Conservation (phyloP, 2,113 vertebrate species). For the Cinclus cinclus region DNA sequence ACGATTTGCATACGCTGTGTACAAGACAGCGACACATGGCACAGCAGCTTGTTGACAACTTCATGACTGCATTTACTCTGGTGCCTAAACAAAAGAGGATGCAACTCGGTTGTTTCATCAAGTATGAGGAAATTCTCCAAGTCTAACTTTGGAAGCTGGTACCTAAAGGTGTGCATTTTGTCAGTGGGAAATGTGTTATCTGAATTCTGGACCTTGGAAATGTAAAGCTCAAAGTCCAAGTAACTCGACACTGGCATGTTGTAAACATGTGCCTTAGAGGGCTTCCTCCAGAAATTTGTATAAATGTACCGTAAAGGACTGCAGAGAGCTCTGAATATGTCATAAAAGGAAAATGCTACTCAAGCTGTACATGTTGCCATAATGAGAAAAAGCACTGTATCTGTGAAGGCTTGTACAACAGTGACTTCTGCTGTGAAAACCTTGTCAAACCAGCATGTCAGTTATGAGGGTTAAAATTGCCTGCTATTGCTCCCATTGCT, state of each 20-base stretch:
- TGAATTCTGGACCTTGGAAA: background rate
- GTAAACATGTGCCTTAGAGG: background rate
- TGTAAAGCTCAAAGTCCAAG: background rate
- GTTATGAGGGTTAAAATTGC: background rate
- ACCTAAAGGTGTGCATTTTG: background rate
- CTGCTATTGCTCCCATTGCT: background rate
- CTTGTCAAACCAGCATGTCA: background rate
- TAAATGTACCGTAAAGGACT: background rate
- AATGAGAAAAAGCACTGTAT: background rate
- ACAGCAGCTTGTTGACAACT: background rate
- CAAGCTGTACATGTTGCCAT: background rate
- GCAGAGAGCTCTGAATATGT: background rate
- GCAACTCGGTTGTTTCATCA: background rate
- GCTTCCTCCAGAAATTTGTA: background rate
- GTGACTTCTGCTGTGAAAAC: slow-evolving; percentile 42
- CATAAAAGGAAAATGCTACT: background rate
- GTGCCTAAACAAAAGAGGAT: background rate
- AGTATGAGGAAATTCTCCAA: background rate
- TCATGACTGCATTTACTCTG: background rate
- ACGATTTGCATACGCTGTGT: background rate
- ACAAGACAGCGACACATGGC: slow-evolving; percentile 50
- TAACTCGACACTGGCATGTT: background rate
- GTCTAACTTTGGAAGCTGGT: background rate
- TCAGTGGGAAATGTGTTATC: background rate
- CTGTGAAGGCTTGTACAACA: slow-evolving; percentile 8